phyloP scores from a whole-genome alignment of 37 sponge, comb jelly and placozoan species.

The Lycopodina hypogea region DNA sequence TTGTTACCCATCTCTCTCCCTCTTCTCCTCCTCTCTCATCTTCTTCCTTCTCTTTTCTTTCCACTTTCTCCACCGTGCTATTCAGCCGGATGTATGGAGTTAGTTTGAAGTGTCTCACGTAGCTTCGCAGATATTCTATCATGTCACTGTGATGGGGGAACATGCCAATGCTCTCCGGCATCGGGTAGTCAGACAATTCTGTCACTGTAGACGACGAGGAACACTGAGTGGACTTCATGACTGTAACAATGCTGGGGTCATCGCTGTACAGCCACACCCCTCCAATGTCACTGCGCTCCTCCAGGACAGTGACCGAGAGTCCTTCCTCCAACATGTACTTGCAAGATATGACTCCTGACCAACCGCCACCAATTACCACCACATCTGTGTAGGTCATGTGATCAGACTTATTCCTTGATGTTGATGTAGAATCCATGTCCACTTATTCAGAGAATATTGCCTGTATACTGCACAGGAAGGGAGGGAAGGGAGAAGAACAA shows the following conservation, averaged over 20 bases:
- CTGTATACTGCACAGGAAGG: too few species aligned
- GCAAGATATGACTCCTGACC: slow-evolving; percentile 78
- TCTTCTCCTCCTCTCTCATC: slow-evolving; percentile 44
- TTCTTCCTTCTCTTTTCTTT: slow-evolving; percentile 60
- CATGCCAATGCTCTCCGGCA: slow-evolving; percentile 77
- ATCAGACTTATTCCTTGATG: background rate
- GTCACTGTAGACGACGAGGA: slow-evolving; percentile 76
- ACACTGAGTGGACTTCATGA: slow-evolving; percentile 68
- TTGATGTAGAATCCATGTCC: background rate
- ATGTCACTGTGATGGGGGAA: slow-evolving; percentile 81
- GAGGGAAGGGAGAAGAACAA: too few species aligned
- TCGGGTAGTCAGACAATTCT: slow-evolving; percentile 92
- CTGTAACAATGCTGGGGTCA: slow-evolving; percentile 63
- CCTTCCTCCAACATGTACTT: slow-evolving; percentile 91
- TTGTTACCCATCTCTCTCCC: slow-evolving; percentile 47
- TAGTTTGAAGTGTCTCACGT: slow-evolving; percentile 67
- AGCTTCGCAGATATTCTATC: slow-evolving; percentile 64
- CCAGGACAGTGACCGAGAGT: slow-evolving; percentile 78
- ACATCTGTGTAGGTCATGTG: slow-evolving; percentile 69
- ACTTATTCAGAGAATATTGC: background rate
- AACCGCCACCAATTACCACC: slow-evolving; percentile 90
- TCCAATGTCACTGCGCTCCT: slow-evolving; percentile 79
- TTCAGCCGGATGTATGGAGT: slow-evolving; percentile 69
- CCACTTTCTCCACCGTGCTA: slow-evolving; percentile 46
- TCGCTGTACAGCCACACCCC: slow-evolving; percentile 89